Evolutionary conservation across 2,888 invertebrate species (phyloP).

Genomic region (Diplazon laetatorius): DNA sequence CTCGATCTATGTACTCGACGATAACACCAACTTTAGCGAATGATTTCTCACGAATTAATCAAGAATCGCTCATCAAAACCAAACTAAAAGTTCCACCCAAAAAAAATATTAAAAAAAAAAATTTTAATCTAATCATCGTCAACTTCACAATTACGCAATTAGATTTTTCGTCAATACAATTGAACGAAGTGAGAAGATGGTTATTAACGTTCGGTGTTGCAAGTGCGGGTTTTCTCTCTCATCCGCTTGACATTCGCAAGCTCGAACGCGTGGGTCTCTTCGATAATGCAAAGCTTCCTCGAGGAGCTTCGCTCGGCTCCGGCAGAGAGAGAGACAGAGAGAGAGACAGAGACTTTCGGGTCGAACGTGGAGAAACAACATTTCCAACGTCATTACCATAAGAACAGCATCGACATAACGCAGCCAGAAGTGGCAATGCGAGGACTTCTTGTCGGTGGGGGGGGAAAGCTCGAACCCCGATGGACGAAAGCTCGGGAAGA

Average conservation of each 20-base stretch:
- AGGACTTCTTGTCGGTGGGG: background rate
- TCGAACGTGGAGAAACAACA: background rate
- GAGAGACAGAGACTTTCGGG: too few species aligned
- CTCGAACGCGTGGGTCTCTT: constrained; percentile 1
- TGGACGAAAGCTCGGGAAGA: constrained; percentile 9
- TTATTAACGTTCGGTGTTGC: too few species aligned
- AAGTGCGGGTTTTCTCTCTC: too few species aligned
- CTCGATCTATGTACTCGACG: too few species aligned
- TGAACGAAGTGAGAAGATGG: too few species aligned
- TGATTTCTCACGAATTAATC: too few species aligned
- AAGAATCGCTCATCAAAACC: background rate
- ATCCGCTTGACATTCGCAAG: too few species aligned
- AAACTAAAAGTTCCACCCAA: background rate
- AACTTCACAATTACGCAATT: too few species aligned
- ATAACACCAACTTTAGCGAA: too few species aligned
- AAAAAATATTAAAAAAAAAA: too few species aligned
- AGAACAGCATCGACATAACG: background rate
- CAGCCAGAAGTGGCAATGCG: background rate
- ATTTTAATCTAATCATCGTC: too few species aligned
- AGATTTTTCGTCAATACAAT: too few species aligned
- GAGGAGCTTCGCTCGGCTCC: background rate
- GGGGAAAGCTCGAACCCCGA: background rate
- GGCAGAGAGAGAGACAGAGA: background rate
- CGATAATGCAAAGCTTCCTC: constrained; percentile 6
- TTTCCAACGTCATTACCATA: background rate